Conservation (phyloP, 2,888 invertebrate species). For the Diachrysia chrysitis region DNA sequence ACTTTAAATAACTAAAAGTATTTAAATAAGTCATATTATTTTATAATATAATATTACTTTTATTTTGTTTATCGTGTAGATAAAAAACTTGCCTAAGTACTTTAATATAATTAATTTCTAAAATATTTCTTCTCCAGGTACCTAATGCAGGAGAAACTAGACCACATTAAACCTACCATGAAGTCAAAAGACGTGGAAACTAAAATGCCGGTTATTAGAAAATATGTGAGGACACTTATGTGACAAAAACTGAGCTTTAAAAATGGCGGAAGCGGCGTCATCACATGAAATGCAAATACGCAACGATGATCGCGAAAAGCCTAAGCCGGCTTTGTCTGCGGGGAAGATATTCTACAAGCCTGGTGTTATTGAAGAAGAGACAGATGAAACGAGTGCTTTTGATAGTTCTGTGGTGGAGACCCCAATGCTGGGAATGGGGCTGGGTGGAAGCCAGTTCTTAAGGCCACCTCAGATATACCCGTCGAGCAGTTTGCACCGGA, state of each 20-base stretch:
- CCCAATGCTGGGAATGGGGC: constrained; percentile 77
- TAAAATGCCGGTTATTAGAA: constrained; percentile 57
- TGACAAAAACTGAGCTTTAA: constrained; percentile 64
- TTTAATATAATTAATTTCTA: neutral
- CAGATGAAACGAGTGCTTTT: constrained; percentile 84
- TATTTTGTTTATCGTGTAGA: too few relatives aligned
- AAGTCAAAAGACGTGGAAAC: constrained; percentile 36
- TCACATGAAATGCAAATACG: constrained; percentile 81
- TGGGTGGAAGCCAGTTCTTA: constrained; percentile 72
- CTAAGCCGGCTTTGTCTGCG: constrained; percentile 72
- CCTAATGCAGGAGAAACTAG: constrained; percentile 23
- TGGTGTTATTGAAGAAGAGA: constrained; percentile 83
- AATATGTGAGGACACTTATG: constrained; percentile 64
- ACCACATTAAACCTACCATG: constrained; percentile 41
- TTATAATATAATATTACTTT: too few relatives aligned
- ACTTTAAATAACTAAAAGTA: too few relatives aligned
- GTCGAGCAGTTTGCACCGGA: constrained; percentile 87
- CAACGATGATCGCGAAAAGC: constrained; percentile 68
- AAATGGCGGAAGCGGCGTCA: constrained; percentile 72
- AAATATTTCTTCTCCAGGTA: constrained; percentile 40
- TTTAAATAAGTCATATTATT: too few relatives aligned
- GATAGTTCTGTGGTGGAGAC: constrained; percentile 84
- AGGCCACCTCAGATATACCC: constrained; percentile 78
- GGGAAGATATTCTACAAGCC: constrained; percentile 87
- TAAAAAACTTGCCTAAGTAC: too few relatives aligned